Conservation (phyloP, 2,113 vertebrate species). For the Smithornis capensis region DNA sequence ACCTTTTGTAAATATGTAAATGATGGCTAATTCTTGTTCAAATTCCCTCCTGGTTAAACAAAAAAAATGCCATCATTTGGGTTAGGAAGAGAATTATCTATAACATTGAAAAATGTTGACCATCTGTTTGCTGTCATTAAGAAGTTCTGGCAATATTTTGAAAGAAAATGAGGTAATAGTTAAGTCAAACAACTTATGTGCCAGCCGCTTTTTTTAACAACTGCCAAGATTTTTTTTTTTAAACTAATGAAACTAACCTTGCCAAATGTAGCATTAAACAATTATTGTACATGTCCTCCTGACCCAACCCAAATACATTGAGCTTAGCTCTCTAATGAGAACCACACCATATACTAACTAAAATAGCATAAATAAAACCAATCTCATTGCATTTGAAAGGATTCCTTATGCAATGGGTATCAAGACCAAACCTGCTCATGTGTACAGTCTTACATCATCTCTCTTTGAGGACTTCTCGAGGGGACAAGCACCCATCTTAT, state of each 20-base stretch:
- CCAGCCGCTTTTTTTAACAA: slow-evolving; percentile 60
- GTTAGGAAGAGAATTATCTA: slow-evolving; percentile 48
- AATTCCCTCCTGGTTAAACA: not conserved
- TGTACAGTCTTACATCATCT: not conserved
- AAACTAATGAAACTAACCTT: slow-evolving; percentile 27
- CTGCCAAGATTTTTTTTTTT: slow-evolving; percentile 35
- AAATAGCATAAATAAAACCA: not conserved
- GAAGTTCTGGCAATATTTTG: slow-evolving; percentile 54
- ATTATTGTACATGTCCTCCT: slow-evolving; percentile 37
- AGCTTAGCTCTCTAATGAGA: slow-evolving; percentile 14
- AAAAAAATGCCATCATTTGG: slow-evolving; percentile 3
- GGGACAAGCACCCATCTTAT: not conserved
- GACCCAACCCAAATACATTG: not conserved
- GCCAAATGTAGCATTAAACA: slow-evolving; percentile 60
- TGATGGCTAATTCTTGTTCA: not conserved
- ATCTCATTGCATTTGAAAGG: not conserved
- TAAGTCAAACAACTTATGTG: slow-evolving; percentile 48
- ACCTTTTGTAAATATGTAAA: not conserved
- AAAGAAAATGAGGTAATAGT: slow-evolving; percentile 70
- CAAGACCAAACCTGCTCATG: not conserved
- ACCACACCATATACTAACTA: not conserved
- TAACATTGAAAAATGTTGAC: slow-evolving; percentile 28
- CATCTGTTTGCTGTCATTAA: slow-evolving; percentile 57
- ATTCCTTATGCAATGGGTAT: not conserved
- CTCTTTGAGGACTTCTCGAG: not conserved